Evolutionary conservation across 2,888 invertebrate species (phyloP), one percentile per base, ranked within the genome.

Genomic region (Helicoverpa assulta): DNA sequence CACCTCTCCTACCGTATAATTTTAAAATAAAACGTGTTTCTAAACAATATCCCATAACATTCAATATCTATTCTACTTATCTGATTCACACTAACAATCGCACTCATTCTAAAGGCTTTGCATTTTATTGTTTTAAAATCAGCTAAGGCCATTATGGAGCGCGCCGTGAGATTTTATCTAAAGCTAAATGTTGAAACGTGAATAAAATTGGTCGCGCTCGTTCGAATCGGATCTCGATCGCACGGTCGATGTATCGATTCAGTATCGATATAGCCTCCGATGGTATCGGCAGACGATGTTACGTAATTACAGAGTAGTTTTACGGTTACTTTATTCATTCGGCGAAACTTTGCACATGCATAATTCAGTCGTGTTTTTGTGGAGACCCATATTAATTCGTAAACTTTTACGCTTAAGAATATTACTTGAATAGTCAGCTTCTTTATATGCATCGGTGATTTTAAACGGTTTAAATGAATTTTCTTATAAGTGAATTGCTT

Each of bases 181-280:
- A 81, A 88, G 90, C 91, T 92, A 94, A 94, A 94, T 94, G 94
- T 94, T 95, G n/a, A n/a, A n/a, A 93, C 91, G 90, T 91, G 94
- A 91, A 94, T 94, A 94, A 95, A 94, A 95, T 95, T 92, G 94
- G 94, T 93, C 92, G 90, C 93, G 93, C 91, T 92, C 87, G 86
- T 91, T 90, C 85, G 88, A 91, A 93, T 92, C 93, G 89, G 88
- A 91, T 91, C 91, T 89, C 80, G 85, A 83, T 83, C 83, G 85
- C 80, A 70, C 70, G 85, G 91, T 92, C 90, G 89, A 86, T 86
- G 86, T 88, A 87, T 89, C 89, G 88, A 89, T 88, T 87, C 89
- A 86, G 81, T 83, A 76, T 79, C 83, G 83, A 80, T 83, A 84
- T 72, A 71, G 73, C 65, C 70, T 63, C 82, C 81, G 93, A 94